Percentiles rank a stretch among this genome's conserved stretches.
phyloP scores from a whole-genome alignment of 2,113 vertebrate genomes.

The Etheostoma spectabile region DNA sequence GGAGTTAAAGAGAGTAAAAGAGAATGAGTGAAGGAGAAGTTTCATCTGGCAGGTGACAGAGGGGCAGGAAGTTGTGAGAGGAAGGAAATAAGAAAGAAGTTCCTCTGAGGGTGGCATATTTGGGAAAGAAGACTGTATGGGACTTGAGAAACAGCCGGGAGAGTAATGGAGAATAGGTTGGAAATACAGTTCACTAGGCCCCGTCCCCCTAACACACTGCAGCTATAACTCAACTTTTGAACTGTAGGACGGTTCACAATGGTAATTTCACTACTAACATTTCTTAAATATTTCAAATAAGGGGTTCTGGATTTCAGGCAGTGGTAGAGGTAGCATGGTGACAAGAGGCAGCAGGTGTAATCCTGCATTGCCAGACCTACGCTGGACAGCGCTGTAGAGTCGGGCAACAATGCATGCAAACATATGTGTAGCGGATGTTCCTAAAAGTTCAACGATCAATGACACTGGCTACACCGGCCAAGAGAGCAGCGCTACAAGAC shows the following conservation, averaged over 20 bases:
- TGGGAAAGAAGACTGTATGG: conserved; percentile 1
- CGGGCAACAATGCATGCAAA: no score
- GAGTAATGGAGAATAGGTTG: neutral
- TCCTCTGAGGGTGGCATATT: conserved; percentile 6
- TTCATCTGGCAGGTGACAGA: conserved; percentile 37
- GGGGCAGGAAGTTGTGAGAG: conserved; percentile 27
- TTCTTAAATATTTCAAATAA: neutral
- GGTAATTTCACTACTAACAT: neutral
- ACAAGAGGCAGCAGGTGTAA: neutral
- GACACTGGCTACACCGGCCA: no score
- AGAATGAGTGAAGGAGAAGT: conserved; percentile 34
- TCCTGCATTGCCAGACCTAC: no score
- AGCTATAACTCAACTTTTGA: neutral
- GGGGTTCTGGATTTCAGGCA: neutral
- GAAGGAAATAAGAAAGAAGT: conserved; percentile 26
- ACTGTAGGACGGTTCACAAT: neutral
- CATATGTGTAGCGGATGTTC: no score
- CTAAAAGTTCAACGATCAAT: no score
- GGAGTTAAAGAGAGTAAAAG: conserved; percentile 48
- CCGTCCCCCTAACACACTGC: no score
- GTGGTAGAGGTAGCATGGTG: neutral
- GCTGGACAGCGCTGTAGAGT: no score
- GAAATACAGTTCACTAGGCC: neutral
- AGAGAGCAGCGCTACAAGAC: no score
- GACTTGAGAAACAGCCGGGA: conserved; percentile 18